Evolutionary conservation across 2,888 invertebrate genomes (phyloP).

Genomic region (Ormyrus nitidulus): DNA sequence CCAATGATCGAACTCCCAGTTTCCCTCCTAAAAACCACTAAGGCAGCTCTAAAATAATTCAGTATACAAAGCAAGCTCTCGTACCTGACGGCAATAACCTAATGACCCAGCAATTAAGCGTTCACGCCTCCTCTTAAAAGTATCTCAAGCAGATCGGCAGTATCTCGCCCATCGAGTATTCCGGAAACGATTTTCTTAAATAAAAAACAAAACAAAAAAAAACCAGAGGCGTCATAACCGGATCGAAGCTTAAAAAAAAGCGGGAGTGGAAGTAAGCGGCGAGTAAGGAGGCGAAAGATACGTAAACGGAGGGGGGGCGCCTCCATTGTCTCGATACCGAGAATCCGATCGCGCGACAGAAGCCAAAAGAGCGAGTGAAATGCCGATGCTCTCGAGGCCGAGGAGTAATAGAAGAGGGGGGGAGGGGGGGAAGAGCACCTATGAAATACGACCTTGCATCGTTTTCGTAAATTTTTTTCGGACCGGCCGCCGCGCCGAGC

Average conservation of each 20-base stretch:
- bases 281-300: conserved; percentile 7
- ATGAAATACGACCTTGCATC: conserved; percentile 63
- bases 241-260: conserved; percentile 6
- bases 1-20: too few species aligned
- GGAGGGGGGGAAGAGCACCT: conserved; percentile 21
- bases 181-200: conserved; percentile 22
- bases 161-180: too few species aligned
- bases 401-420: conserved; percentile 56
- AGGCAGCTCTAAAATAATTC: too few species aligned
- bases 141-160: too few species aligned
- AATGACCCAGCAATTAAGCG: conserved; percentile 11
- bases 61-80: too few species aligned
- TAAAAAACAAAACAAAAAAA: too few species aligned
- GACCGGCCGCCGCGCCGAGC: conserved; percentile 24
- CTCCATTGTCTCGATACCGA: conserved; percentile 51
- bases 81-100: neutral
- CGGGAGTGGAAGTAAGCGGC: conserved; percentile 8
- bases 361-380: conserved; percentile 37
- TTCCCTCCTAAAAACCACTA: too few species aligned
- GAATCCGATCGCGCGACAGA: conserved; percentile 41
- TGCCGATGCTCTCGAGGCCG: conserved; percentile 24
- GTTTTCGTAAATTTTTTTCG: conserved; percentile 57
- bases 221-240: conserved; percentile 25
- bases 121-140: neutral
- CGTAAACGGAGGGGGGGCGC: conserved; percentile 41